A percentile compares a stretch with the other conserved stretches of the same genome.
Evolutionary conservation across 2,797 vertebrate genomes (phyloP).

Genomic region (Fringilla coelebs): DNA sequence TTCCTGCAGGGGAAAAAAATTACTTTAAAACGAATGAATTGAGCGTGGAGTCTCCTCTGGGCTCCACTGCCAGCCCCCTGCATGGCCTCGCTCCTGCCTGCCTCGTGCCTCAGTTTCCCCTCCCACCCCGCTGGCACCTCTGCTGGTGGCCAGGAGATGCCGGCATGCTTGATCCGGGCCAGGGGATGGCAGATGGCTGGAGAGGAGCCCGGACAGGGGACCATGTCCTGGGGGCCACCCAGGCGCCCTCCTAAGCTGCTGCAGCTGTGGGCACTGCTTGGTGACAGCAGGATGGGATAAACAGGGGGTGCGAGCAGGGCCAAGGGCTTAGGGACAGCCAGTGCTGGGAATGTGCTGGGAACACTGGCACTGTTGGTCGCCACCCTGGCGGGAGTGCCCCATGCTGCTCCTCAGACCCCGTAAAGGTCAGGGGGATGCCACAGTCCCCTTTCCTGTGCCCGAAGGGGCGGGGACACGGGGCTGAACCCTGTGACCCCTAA

Average conservation of each 20-base stretch:
- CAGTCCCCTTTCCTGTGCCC: background rate
- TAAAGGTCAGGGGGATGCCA: background rate
- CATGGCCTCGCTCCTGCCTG: background rate
- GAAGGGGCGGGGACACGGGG: background rate
- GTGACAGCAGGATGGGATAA: background rate
- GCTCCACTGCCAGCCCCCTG: background rate
- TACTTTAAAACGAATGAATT: background rate
- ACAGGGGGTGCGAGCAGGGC: background rate
- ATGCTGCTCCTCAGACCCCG: background rate
- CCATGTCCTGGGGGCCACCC: background rate
- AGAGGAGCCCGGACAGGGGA: background rate
- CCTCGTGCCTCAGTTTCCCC: slow-evolving; percentile 41
- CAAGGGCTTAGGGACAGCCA: background rate
- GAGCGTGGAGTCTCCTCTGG: background rate
- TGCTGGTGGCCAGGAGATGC: background rate
- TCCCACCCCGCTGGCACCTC: background rate
- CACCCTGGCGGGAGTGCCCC: background rate
- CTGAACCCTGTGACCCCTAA: slow-evolving; percentile 10
- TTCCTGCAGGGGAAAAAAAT: background rate
- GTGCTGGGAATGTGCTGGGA: background rate
- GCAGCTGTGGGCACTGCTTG: slow-evolving; percentile 30
- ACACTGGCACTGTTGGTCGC: background rate
- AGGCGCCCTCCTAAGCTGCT: slow-evolving; percentile 36
- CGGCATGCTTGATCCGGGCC: background rate
- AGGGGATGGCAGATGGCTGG: slow-evolving; percentile 38